Conservation (phyloP, 2,888 invertebrate species). For the Apantesis nais region DNA sequence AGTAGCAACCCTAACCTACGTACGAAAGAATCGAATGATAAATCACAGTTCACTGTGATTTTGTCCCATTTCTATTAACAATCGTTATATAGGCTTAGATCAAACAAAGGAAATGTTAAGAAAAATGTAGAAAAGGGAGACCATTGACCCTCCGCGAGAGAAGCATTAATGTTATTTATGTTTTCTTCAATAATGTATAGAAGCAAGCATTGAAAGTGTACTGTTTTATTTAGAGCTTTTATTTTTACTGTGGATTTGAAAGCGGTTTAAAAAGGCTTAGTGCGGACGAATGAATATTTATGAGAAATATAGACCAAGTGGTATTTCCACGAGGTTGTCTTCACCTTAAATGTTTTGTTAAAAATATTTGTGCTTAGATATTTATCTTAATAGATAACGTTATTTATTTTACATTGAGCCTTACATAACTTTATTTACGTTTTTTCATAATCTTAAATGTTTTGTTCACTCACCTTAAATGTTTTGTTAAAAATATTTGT, state of each 20-base stretch:
- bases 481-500: constrained; percentile 20
- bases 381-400: background rate
- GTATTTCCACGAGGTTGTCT: constrained; percentile 32
- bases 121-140: background rate
- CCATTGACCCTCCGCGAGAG: background rate
- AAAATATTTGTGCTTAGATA: constrained; percentile 17
- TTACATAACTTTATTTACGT: too few species aligned
- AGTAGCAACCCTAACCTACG: too few species aligned
- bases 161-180: background rate
- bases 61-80: too few species aligned
- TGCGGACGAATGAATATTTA: constrained; percentile 43
- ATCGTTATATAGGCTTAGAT: background rate
- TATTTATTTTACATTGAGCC: background rate
- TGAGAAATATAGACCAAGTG: constrained; percentile 27
- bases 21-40: too few species aligned
- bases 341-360: constrained; percentile 24
- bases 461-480: constrained; percentile 27
- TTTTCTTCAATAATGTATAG: background rate
- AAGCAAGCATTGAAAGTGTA: background rate
- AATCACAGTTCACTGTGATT: too few species aligned
- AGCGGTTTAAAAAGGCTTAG: constrained; percentile 37
- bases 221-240: background rate
- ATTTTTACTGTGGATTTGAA: constrained; percentile 30
- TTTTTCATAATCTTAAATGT: too few species aligned
- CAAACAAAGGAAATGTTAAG: background rate